Percentiles rank a stretch among this genome's conserved stretches.
phyloP scores from a whole-genome alignment of 2,888 invertebrate genomes.

The Nomada fabriciana region DNA sequence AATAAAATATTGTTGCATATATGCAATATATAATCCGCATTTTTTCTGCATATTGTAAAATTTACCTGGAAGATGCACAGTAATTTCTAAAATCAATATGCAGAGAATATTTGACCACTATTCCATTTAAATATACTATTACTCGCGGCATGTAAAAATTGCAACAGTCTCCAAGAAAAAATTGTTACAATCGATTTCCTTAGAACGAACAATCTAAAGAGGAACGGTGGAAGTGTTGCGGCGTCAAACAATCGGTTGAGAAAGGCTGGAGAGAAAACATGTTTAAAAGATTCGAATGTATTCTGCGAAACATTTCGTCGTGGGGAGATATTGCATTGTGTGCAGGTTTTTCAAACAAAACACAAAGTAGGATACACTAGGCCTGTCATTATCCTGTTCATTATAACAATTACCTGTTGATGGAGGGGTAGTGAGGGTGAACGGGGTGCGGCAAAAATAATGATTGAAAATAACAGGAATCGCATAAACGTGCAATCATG shows the following conservation, averaged over 20 bases:
- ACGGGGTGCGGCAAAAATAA: slow-evolving; percentile 72
- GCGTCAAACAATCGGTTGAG: background rate
- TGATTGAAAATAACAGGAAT: slow-evolving; percentile 83
- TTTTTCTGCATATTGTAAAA: no score
- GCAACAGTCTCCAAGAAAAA: no score
- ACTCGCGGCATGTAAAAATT: no score
- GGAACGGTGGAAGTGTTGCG: no score
- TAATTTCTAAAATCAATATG: no score
- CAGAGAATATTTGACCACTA: no score
- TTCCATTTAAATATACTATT: no score
- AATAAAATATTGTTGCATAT: no score
- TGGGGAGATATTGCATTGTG: slow-evolving; percentile 39
- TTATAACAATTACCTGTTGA: slow-evolving; percentile 77
- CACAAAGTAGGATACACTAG: slow-evolving; percentile 60
- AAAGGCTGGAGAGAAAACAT: background rate
- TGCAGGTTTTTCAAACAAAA: slow-evolving; percentile 62
- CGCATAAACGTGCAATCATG: slow-evolving; percentile 81
- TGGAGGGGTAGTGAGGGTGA: slow-evolving; percentile 57
- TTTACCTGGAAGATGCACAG: no score
- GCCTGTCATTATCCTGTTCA: slow-evolving; percentile 75
- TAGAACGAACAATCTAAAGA: no score
- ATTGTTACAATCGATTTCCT: no score
- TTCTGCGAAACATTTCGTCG: slow-evolving; percentile 30
- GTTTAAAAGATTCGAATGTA: slow-evolving; percentile 3
- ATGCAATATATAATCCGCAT: no score